Percentiles rank a stretch among this genome's conserved stretches.
Conservation (phyloP, 2,797 vertebrate genomes). For the Crocidura indochinensis region DNA sequence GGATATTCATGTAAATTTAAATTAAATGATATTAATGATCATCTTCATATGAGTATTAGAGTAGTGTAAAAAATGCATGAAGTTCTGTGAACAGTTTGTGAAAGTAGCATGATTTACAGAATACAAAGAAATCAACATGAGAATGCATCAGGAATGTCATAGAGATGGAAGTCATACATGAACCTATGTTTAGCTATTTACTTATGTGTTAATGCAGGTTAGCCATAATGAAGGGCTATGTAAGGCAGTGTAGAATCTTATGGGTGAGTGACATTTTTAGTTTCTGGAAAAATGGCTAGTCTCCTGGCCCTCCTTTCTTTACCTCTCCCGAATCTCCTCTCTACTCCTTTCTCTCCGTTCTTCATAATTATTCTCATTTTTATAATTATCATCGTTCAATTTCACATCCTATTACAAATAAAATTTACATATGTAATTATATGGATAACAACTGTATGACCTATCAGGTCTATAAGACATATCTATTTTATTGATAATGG, state of each 20-base stretch:
- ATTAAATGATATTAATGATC: no score
- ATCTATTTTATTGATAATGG: background rate
- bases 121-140: background rate
- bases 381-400: constrained; percentile 1
- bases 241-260: background rate
- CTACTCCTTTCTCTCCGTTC: no score
- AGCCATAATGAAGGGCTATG: background rate
- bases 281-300: background rate
- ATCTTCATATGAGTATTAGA: background rate
- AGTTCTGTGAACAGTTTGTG: background rate
- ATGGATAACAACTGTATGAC: background rate
- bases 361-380: background rate
- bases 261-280: background rate
- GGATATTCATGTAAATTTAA: no score
- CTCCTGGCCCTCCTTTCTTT: no score
- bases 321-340: no score
- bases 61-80: background rate
- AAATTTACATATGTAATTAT: constrained; percentile 4
- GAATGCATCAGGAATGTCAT: background rate
- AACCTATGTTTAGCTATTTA: background rate
- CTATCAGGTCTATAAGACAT: background rate
- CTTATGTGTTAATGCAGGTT: constrained; percentile 24
- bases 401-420: background rate
- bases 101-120: constrained; percentile 8
- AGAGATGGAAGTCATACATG: background rate